Base-by-base conservation (phyloP, 1,140 invertebrate species). In the Zaprionus lachaisei region DNA sequence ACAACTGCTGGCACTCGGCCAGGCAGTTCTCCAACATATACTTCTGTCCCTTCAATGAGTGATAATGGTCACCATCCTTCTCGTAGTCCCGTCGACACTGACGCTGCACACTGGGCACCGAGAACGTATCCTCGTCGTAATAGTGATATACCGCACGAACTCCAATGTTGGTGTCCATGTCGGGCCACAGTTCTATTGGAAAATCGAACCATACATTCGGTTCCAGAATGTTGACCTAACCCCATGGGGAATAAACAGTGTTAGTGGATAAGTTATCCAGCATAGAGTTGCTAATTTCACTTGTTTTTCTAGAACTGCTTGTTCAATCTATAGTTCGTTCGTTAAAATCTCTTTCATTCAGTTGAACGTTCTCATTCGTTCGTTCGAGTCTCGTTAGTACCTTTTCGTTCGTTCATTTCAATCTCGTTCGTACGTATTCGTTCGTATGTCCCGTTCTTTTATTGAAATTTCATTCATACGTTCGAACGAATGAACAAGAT, bases 21-120 rank as follows among this genome's bases (percentile, higher is more conserved):
- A 65, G 12, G 12, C 92, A 92, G 62, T 92, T 92, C 49, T 92
- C 91, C 51, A 83, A 4, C 91, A 91, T 92, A 44, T 92, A 92
- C 55, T 79, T 80, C 20, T 70, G 54, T 1, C 81, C 81, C 17
- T 60, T 38, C 14, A 92, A 37, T 0, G 90, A 79, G 15, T 64
- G 79, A n/a, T 80, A 87, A 15, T 90, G 71, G 7, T 77, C 51
- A 28, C 68, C 81, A 2, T 84, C 65, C 5, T 60, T 31, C 51
- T 89, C 84, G 22, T 79, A 77, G 41, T 85, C 77, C 55, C 56
- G 73, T 1, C 91, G 77, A 22, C 90, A 92, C 5, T 70, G 68
- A 7, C 90, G 61, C 11, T 66, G 58, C 0, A 49, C 12, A 11
- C 77, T 80, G n/a, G 72, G 34, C 49, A 90, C 9, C 3, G 61